Evolutionary conservation across 2,888 invertebrate species (phyloP), one percentile per base, ranked within the genome.

Genomic region (Napeogenes inachia): DNA sequence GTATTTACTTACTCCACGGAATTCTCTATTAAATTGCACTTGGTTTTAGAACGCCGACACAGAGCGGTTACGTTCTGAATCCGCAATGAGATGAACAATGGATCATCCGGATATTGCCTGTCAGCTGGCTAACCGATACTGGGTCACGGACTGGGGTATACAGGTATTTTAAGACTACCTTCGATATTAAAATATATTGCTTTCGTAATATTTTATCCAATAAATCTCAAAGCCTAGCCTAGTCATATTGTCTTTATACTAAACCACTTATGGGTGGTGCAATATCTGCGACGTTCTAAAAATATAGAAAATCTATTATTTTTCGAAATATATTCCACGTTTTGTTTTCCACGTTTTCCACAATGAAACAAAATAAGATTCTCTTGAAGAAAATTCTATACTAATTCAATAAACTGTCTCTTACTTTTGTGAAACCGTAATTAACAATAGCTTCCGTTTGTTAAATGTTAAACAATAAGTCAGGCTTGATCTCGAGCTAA

Each of bases 21-120:
- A 50, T 10, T 30, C 21, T 30, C 12, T 50, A 50, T 50, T 30
- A 50, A 50, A 50, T 50, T 50, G 50, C 50, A 50, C 10, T 50
- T 50, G 50, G 50, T 50, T 50, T 50, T 5, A 50, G 50, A 50
- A 50, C 50, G 47, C 47, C 47, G 47, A 21, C 47, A 47, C 55
- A 46, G 56, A 38, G 47, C 53, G 42, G 53, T 45, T 54, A 45
- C 33, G 83, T 72, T 75, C 77, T 74, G 87, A 88, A 87, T 88
- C 82, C 81, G 75, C 85, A 87, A 89, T 89, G 88, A 88, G 85
- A 77, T 78, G 85, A 83, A 87, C 88, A 88, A 88, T 87, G 85
- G 84, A 86, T 89, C 85, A 85, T 81, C 81, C 87, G 87, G 87
- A 88, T 87, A 88, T 88, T 88, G 87, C 85, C 83, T 87, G 87